A percentile compares a stretch with the other conserved stretches of the same genome.
Conservation (phyloP, 2,797 vertebrate genomes). For the Knipowitschia caucasica region DNA sequence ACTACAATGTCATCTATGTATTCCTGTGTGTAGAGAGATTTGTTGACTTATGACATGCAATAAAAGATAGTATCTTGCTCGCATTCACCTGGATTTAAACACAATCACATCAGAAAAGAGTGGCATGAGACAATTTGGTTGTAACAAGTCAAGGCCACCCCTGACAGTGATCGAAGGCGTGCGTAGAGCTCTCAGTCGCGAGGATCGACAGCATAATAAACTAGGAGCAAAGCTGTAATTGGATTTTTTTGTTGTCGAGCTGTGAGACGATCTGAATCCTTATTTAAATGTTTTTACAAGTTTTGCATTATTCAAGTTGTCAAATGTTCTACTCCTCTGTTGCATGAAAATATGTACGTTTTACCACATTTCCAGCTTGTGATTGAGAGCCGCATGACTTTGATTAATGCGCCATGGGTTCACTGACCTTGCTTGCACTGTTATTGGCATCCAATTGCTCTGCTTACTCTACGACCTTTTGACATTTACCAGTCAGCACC, state of each 20-base stretch:
- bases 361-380: not conserved
- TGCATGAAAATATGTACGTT: not conserved
- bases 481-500: conserved; percentile 33
- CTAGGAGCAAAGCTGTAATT: conserved; percentile 36
- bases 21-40: conserved; percentile 30
- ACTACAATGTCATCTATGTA: conserved; percentile 36
- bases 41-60: conserved; percentile 19
- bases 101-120: conserved; percentile 26
- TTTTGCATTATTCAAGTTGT: conserved; percentile 13
- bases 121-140: conserved; percentile 28
- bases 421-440: conserved; percentile 23
- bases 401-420: not conserved
- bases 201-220: conserved; percentile 36
- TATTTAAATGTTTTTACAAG: conserved; percentile 17
- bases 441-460: conserved; percentile 13
- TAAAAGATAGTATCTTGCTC: conserved; percentile 31
- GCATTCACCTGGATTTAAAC: conserved; percentile 36
- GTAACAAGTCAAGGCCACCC: conserved; percentile 39
- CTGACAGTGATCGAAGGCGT: conserved; percentile 17
- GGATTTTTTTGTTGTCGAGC: conserved; percentile 41
- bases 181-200: conserved; percentile 15
- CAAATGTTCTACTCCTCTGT: conserved; percentile 20
- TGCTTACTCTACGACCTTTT: conserved; percentile 38
- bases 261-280: conserved; percentile 23
- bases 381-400: not conserved